Conservation (phyloP, 2,888 invertebrate genomes). For the Subacronicta megacephala region DNA sequence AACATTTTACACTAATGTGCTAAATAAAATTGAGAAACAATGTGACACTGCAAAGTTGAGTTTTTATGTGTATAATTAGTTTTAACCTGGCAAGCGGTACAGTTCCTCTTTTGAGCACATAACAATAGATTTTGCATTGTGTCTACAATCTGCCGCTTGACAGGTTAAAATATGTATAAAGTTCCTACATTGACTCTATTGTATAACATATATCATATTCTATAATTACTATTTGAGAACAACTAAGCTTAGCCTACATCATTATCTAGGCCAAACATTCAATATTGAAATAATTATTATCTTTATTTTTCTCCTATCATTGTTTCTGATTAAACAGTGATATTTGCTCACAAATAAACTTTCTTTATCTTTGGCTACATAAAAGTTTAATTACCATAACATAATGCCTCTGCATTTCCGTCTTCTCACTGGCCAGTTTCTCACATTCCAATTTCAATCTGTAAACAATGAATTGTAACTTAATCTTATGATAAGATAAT, state of each 20-base stretch:
- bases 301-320: slow-evolving; percentile 56
- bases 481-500: slow-evolving; percentile 44
- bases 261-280: slow-evolving; percentile 55
- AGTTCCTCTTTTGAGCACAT: too few species aligned
- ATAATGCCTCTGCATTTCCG: slow-evolving; percentile 99
- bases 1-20: slow-evolving; percentile 7
- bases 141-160: too few species aligned
- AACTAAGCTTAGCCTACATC: slow-evolving; percentile 38
- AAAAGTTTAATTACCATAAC: slow-evolving; percentile 94
- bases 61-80: too few species aligned
- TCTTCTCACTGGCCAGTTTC: slow-evolving; percentile 98
- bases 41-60: neutral
- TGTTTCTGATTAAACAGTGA: slow-evolving; percentile 51
- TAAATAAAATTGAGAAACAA: slow-evolving; percentile 12
- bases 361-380: slow-evolving; percentile 46
- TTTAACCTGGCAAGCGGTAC: too few species aligned
- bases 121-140: too few species aligned
- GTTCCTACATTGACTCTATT: slow-evolving; percentile 31
- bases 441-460: slow-evolving; percentile 99
- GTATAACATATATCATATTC: slow-evolving; percentile 39
- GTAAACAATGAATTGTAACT: slow-evolving; percentile 67
- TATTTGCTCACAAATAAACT: slow-evolving; percentile 59
- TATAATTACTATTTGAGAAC: slow-evolving; percentile 33
- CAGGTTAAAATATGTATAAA: slow-evolving; percentile 18
- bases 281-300: slow-evolving; percentile 60